Evolutionary conservation across 2,888 invertebrate genomes (phyloP).

Genomic region (Chymomyza amoena): DNA sequence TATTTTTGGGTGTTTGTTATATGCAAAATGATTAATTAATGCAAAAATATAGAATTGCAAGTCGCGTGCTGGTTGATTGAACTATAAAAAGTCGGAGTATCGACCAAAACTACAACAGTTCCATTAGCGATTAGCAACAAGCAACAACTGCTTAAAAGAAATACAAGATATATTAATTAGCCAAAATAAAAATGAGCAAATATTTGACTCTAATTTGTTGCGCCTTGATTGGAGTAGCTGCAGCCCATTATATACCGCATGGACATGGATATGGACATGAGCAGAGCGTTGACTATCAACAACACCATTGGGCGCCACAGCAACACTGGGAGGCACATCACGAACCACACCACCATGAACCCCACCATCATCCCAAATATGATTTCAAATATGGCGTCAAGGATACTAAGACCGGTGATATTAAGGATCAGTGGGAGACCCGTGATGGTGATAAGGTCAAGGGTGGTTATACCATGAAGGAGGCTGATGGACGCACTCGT

Average conservation of each 20-base stretch:
- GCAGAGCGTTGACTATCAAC: constrained; percentile 61
- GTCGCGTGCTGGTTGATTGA: neutral
- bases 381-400: constrained; percentile 80
- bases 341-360: constrained; percentile 74
- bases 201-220: constrained; percentile 44
- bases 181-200: constrained; percentile 38
- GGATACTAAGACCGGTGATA: constrained; percentile 79
- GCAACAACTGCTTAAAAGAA: constrained; percentile 18
- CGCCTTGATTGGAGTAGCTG: constrained; percentile 42
- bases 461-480: constrained; percentile 79
- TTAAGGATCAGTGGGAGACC: constrained; percentile 80
- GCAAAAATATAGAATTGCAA: constrained; percentile 31
- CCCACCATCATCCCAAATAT: constrained; percentile 78
- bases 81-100: constrained; percentile 40
- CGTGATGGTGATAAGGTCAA: constrained; percentile 81
- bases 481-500: constrained; percentile 80
- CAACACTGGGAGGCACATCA: constrained; percentile 59
- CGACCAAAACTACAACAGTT: constrained; percentile 45
- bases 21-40: constrained; percentile 41
- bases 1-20: too few species aligned
- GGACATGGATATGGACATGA: constrained; percentile 45
- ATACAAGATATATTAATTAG: neutral
- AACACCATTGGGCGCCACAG: constrained; percentile 36
- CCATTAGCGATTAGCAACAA: constrained; percentile 34
- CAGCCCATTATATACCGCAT: constrained; percentile 49